Evolutionary conservation across 2,113 vertebrate species (phyloP).

Genomic region (Elephantulus edwardii): DNA sequence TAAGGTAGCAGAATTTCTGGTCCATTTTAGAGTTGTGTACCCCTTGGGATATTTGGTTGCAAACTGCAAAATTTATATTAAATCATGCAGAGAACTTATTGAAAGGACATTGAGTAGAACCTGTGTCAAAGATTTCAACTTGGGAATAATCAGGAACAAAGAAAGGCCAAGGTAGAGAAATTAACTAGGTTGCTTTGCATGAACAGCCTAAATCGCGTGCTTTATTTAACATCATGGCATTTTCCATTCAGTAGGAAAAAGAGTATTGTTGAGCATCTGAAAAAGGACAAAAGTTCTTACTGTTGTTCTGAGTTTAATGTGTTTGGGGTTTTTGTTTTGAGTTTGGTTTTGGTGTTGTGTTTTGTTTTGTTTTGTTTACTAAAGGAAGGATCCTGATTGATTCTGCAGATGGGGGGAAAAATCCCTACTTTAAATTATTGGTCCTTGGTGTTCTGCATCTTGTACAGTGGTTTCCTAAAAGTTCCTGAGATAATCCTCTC

Average conservation of each 20-base stretch:
- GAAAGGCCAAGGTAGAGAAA: neutral
- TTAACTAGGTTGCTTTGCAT: neutral
- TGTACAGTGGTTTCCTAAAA: neutral
- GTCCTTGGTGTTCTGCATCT: neutral
- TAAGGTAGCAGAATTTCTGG: neutral
- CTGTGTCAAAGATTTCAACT: neutral
- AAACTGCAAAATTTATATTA: neutral
- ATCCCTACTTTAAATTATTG: neutral
- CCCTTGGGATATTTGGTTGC: neutral
- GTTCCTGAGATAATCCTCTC: neutral
- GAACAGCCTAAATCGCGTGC: neutral
- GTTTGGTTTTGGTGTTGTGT: too few relatives aligned
- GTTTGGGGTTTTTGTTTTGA: too few relatives aligned
- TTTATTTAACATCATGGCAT: neutral
- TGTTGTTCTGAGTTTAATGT: neutral
- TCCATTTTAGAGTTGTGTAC: neutral
- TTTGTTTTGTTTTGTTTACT: too few relatives aligned
- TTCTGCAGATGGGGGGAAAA: neutral
- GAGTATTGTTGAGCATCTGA: neutral
- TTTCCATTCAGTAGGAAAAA: neutral
- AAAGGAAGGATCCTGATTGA: neutral
- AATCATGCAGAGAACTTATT: neutral
- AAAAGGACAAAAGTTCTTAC: neutral
- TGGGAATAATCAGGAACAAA: neutral
- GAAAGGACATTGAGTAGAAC: neutral